Conservation (phyloP, 2,888 invertebrate genomes). For the Drosophila cyrtoloma region DNA sequence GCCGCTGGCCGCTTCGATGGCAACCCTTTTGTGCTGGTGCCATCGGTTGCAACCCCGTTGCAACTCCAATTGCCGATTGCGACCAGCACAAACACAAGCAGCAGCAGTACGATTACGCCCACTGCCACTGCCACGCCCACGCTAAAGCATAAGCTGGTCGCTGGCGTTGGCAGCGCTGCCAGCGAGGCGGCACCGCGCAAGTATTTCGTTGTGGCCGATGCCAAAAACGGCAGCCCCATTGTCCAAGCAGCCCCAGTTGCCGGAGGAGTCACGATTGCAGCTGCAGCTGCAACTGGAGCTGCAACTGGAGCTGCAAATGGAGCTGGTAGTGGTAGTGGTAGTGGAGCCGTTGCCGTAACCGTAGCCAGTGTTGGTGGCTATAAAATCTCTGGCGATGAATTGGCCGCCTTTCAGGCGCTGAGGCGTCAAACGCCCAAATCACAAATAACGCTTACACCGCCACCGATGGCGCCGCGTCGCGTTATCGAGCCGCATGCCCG, state of each 20-base stretch:
- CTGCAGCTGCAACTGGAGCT: not conserved
- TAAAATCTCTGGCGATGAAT: constrained; percentile 14
- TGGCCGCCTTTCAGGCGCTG: constrained; percentile 14
- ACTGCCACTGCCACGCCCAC: constrained; percentile 4
- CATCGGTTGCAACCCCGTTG: constrained; percentile 13
- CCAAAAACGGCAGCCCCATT: constrained; percentile 34
- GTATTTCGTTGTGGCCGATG: constrained; percentile 45
- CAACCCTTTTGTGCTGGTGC: constrained; percentile 34
- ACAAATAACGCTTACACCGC: constrained; percentile 83
- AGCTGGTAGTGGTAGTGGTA: not conserved
- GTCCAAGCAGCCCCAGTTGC: constrained; percentile 8
- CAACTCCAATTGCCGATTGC: constrained; percentile 28
- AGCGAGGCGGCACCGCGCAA: constrained; percentile 52
- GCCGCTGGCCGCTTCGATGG: constrained; percentile 23
- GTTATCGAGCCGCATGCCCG: constrained; percentile 79
- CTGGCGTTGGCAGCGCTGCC: constrained; percentile 3
- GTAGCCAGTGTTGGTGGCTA: not conserved
- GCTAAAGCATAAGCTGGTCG: constrained; percentile 45
- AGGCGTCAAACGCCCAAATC: constrained; percentile 53
- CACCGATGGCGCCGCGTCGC: constrained; percentile 83
- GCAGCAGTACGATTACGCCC: not conserved
- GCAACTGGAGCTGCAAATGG: not conserved
- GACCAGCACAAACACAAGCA: not conserved
- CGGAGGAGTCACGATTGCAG: not conserved
- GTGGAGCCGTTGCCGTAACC: not conserved